Evolutionary conservation across 2,113 vertebrate species (phyloP).

Genomic region (Enhydra lutris): DNA sequence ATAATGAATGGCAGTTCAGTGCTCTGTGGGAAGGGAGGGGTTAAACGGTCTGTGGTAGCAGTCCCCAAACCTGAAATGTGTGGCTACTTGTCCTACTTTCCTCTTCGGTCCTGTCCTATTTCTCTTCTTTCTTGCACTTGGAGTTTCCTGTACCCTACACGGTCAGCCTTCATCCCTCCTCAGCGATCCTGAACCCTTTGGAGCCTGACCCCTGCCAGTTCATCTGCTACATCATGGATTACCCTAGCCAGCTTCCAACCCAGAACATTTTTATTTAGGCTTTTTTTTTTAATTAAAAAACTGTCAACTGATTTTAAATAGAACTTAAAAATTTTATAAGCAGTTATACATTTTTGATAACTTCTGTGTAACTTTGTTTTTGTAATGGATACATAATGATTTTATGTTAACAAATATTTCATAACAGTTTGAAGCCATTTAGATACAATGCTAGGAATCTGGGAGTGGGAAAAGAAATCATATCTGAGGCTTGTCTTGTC

Average conservation of each 20-base stretch:
- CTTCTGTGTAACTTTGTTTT: background rate
- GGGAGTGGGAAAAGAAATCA: background rate
- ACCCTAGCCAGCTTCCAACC: background rate
- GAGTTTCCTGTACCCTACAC: background rate
- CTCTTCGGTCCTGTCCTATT: background rate
- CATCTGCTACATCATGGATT: background rate
- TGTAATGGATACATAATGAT: background rate
- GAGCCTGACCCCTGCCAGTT: background rate
- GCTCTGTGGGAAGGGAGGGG: background rate
- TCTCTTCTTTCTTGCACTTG: background rate
- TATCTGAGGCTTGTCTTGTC: background rate
- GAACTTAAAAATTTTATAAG: background rate
- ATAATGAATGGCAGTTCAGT: background rate
- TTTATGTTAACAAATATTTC: background rate
- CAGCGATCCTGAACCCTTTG: background rate
- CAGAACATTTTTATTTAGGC: background rate
- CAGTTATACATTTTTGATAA: background rate
- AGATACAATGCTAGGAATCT: background rate
- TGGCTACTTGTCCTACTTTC: background rate
- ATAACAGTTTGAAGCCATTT: background rate
- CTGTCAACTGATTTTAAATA: background rate
- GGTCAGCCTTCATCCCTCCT: background rate
- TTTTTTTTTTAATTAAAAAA: background rate
- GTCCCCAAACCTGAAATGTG: background rate
- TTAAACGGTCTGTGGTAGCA: background rate